Conservation (phyloP, 2,113 vertebrate genomes). For the Jaculus jaculus region DNA sequence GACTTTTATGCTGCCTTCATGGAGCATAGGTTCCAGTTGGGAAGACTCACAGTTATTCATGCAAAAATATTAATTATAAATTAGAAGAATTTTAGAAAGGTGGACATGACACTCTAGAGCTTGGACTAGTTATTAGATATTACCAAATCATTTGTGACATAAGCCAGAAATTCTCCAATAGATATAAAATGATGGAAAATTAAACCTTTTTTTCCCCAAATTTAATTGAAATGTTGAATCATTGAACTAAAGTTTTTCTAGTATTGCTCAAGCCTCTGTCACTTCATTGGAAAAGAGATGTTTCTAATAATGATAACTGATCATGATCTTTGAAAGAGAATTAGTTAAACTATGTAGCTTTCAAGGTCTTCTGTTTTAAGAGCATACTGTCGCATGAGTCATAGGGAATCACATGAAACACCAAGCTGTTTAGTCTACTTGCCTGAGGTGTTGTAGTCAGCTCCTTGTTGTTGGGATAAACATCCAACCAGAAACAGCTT, state of each 20-base stretch:
- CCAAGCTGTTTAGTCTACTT: background rate
- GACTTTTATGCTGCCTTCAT: background rate
- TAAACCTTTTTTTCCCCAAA: background rate
- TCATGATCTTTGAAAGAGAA: slow-evolving; percentile 1
- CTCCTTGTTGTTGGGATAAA: too few relatives aligned
- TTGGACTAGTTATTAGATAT: background rate
- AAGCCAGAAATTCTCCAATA: background rate
- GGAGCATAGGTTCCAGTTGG: background rate
- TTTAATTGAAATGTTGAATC: background rate
- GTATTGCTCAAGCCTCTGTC: background rate
- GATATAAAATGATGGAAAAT: background rate
- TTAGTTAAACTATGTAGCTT: background rate
- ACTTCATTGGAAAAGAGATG: background rate
- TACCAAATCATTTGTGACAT: background rate
- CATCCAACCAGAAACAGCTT: too few relatives aligned
- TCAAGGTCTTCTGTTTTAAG: background rate
- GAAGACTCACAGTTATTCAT: background rate
- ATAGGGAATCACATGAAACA: background rate
- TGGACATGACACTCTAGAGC: background rate
- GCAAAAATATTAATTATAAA: background rate
- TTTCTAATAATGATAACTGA: background rate
- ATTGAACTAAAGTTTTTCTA: background rate
- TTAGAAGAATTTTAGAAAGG: background rate
- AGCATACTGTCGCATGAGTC: background rate
- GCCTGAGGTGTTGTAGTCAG: background rate